Evolutionary conservation across 2,888 invertebrate genomes (phyloP).

Genomic region (Anoplius nigerrimus): DNA sequence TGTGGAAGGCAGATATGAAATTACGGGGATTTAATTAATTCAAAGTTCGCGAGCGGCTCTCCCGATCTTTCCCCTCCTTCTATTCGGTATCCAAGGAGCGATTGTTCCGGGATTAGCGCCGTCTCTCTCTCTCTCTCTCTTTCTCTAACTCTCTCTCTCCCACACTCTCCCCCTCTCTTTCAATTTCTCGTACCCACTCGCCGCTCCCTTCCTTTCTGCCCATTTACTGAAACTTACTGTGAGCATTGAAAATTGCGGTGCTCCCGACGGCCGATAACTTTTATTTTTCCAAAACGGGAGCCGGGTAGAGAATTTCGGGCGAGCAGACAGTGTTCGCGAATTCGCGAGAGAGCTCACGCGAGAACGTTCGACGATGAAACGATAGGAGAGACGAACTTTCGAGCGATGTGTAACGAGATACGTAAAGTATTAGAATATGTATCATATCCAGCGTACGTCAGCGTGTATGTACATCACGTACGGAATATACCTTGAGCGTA

Average conservation of each 20-base stretch:
- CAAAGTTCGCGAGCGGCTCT: constrained; percentile 64
- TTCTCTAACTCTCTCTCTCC: constrained; percentile 31
- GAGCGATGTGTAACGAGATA: too few relatives aligned
- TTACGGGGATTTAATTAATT: constrained; percentile 74
- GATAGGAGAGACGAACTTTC: too few relatives aligned
- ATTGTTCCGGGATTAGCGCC: constrained; percentile 72
- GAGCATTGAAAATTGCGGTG: constrained; percentile 5
- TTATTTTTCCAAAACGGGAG: constrained; percentile 22
- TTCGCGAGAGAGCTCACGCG: too few relatives aligned
- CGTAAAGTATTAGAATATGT: too few relatives aligned
- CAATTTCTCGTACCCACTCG: constrained; percentile 31
- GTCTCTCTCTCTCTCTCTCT: not conserved
- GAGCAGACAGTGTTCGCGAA: too few relatives aligned
- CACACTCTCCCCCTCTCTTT: too few relatives aligned
- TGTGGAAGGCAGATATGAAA: constrained; percentile 74
- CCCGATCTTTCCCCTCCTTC: constrained; percentile 50
- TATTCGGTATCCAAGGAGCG: constrained; percentile 67
- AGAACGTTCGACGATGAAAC: too few relatives aligned
- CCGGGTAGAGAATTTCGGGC: too few relatives aligned
- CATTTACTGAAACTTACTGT: constrained; percentile 66
- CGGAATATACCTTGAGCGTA: not conserved
- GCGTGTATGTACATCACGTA: too few relatives aligned
- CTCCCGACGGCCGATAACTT: constrained; percentile 18
- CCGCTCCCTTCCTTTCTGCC: constrained; percentile 23
- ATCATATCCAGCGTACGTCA: too few relatives aligned